phyloP scores from a whole-genome alignment of 2,113 vertebrate genomes.

The Caracal caracal region DNA sequence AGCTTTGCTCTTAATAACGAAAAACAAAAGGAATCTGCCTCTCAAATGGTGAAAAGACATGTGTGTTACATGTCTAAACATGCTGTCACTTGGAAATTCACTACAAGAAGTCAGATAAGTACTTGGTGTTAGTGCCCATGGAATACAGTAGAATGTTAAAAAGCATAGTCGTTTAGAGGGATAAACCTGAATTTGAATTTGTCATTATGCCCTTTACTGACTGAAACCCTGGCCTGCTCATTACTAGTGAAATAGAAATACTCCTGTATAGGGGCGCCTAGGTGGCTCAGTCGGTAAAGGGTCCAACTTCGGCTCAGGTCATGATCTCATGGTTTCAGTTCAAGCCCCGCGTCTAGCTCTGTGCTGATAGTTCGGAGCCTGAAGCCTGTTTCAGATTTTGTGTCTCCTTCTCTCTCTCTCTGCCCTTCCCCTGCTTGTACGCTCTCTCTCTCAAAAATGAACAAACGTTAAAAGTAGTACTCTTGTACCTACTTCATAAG shows the following conservation, averaged over 20 bases:
- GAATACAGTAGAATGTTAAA: background rate
- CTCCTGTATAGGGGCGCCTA: background rate
- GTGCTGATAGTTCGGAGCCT: no score
- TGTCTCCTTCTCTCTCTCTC: no score
- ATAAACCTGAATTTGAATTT: background rate
- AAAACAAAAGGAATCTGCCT: background rate
- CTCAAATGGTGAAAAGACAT: background rate
- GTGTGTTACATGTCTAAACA: background rate
- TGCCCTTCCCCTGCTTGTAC: no score
- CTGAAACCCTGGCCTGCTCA: background rate
- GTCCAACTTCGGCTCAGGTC: no score
- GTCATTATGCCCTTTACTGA: background rate
- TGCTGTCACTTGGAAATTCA: background rate
- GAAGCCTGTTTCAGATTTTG: no score
- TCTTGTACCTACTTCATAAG: background rate
- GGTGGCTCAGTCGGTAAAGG: no score
- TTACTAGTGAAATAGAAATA: background rate
- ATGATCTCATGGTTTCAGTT: no score
- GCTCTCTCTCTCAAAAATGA: no score
- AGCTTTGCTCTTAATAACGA: background rate
- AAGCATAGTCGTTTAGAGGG: background rate
- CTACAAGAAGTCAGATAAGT: background rate
- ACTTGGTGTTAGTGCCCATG: background rate
- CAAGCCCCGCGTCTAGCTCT: no score
- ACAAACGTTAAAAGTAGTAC: no score